Evolutionary conservation across 2,797 vertebrate genomes (phyloP).

Genomic region (Erethizon dorsatum): DNA sequence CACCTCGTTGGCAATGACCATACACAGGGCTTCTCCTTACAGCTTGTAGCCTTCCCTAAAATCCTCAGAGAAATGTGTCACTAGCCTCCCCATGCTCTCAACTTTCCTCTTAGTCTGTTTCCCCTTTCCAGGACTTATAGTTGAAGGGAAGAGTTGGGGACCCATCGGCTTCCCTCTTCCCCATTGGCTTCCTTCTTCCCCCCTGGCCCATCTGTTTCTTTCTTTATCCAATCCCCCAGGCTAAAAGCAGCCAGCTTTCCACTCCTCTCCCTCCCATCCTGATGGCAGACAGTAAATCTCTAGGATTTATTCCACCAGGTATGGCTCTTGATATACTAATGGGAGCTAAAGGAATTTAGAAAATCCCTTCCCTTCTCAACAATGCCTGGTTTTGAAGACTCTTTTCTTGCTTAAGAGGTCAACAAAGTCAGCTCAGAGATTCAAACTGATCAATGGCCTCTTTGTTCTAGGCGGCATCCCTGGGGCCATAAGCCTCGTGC

Average conservation of each 20-base stretch:
- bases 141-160: neutral
- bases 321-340: conserved; percentile 82
- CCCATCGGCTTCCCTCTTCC: neutral
- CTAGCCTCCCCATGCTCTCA: neutral
- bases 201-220: neutral
- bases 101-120: neutral
- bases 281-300: conserved; percentile 69
- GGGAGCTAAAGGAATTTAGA: conserved; percentile 86
- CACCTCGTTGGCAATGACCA: neutral
- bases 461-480: conserved; percentile 85
- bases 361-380: conserved; percentile 85
- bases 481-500: conserved; percentile 73
- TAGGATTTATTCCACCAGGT: conserved; percentile 80
- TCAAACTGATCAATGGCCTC: conserved; percentile 86
- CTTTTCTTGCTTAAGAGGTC: conserved; percentile 87
- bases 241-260: neutral
- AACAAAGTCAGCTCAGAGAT: conserved; percentile 85
- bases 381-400: conserved; percentile 85
- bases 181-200: no score
- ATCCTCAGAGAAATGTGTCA: neutral
- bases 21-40: neutral
- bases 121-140: neutral
- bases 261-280: neutral
- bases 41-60: neutral
- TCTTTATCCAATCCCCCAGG: neutral